phyloP scores from a whole-genome alignment of 2,113 vertebrate species.

The Centropus unirufus region DNA sequence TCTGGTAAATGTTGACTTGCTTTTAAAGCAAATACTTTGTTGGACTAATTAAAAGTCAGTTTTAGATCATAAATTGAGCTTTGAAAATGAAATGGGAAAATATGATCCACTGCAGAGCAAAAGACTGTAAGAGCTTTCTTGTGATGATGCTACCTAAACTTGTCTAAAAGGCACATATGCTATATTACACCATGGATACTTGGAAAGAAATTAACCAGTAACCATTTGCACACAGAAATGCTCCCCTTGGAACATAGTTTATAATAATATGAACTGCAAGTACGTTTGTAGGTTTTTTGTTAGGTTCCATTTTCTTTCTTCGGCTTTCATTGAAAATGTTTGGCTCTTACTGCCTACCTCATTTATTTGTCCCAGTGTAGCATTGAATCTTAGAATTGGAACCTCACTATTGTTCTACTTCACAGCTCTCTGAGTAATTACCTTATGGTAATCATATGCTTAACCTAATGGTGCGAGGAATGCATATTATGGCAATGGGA shows the following conservation, averaged over 20 bases:
- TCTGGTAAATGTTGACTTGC: not conserved
- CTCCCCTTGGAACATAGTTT: conserved; percentile 4
- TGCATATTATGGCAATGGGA: not conserved
- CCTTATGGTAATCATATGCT: not conserved
- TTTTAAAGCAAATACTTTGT: not conserved
- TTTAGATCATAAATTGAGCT: not conserved
- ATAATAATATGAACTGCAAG: not conserved
- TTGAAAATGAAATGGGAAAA: conserved; percentile 13
- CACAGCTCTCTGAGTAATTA: conserved; percentile 22
- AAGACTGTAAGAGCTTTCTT: not conserved
- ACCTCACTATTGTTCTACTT: not conserved
- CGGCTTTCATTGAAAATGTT: conserved; percentile 4
- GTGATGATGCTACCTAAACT: not conserved
- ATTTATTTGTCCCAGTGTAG: conserved; percentile 3
- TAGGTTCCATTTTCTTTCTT: conserved; percentile 8
- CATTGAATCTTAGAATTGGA: not conserved
- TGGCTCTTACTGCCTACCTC: conserved; percentile 24
- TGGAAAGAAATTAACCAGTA: conserved; percentile 41
- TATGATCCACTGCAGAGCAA: not conserved
- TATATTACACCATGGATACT: not conserved
- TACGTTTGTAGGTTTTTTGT: not conserved
- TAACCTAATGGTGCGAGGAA: conserved; percentile 29
- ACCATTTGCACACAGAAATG: not conserved
- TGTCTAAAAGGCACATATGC: not conserved
- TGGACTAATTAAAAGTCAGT: not conserved